A percentile compares a stretch with the other conserved stretches of the same genome.
phyloP scores from a whole-genome alignment of 2,797 vertebrate genomes.

The Coilia nasus region DNA sequence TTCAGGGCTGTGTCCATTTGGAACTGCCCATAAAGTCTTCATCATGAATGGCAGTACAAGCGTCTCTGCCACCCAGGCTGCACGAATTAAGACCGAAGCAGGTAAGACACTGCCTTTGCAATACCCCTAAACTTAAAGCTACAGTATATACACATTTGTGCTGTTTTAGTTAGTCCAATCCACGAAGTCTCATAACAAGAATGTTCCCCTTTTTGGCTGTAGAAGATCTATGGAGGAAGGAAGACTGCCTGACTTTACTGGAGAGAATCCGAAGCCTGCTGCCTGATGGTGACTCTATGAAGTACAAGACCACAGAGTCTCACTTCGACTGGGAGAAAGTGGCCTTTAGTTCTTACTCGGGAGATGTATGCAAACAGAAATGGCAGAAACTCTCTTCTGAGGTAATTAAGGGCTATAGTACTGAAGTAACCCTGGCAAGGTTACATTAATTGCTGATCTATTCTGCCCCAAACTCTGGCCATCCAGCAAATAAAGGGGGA shows the following conservation, averaged over 20 bases:
- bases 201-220: slow-evolving; percentile 25
- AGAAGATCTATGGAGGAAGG: slow-evolving; percentile 73
- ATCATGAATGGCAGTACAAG: slow-evolving; percentile 78
- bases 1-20: slow-evolving; percentile 34
- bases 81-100: slow-evolving; percentile 65
- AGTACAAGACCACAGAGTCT: slow-evolving; percentile 82
- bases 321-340: slow-evolving; percentile 84
- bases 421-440: background rate
- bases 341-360: slow-evolving; percentile 72
- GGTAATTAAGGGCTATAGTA: slow-evolving; percentile 56
- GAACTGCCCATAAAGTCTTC: slow-evolving; percentile 54
- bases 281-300: slow-evolving; percentile 75
- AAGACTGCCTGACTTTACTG: slow-evolving; percentile 76
- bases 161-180: background rate
- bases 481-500: background rate
- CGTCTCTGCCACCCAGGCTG: slow-evolving; percentile 60
- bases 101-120: slow-evolving; percentile 53
- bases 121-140: background rate
- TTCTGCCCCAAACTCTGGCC: background rate
- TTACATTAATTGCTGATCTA: background rate
- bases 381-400: slow-evolving; percentile 79
- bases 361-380: slow-evolving; percentile 78
- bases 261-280: slow-evolving; percentile 75
- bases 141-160: background rate
- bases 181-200: background rate